These are phyloP conservation scores for Minunthozetes semirufus DNA, from an alignment of 2,888 invertebrate genomes.

Conservation along the genomic window DNA sequence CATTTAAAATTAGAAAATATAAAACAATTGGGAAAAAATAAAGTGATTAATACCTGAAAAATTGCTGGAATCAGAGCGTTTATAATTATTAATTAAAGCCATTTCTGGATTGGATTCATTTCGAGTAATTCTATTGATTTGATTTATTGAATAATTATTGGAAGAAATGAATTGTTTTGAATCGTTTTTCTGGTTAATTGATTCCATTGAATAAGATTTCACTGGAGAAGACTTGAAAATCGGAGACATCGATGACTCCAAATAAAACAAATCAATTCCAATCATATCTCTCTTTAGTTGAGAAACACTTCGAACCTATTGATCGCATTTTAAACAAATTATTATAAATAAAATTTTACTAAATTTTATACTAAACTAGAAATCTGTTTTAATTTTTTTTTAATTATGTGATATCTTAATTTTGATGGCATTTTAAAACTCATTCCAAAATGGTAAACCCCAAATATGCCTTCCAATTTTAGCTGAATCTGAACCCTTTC, in stretches of 20 bases:
- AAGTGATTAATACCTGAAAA: constrained; percentile 3
- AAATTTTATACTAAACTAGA: not conserved
- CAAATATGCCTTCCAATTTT: too few relatives aligned
- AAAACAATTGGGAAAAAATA: not conserved
- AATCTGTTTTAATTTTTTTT: too few relatives aligned
- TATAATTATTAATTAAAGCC: not conserved
- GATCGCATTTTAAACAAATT: not conserved
- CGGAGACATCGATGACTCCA: constrained; percentile 51
- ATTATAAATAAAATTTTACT: constrained; percentile 3
- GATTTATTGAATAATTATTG: not conserved
- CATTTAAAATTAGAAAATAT: not conserved
- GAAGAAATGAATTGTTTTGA: constrained; percentile 4
- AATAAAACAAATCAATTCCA: constrained; percentile 82
- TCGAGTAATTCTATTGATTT: not conserved
- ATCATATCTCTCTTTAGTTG: constrained; percentile 86
- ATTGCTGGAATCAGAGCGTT: not conserved
- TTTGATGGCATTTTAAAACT: too few relatives aligned
- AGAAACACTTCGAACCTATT: constrained; percentile 80
- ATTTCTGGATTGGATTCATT: not conserved
- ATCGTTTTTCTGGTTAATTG: constrained; percentile 1
- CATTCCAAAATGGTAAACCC: too few relatives aligned
- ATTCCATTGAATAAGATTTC: constrained; percentile 29
- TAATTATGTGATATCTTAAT: too few relatives aligned
- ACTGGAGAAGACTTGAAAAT: not conserved
- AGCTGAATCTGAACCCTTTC: too few relatives aligned